Evolutionary conservation across 2,113 vertebrate genomes (phyloP).

Genomic region (Philantomba maxwellii): DNA sequence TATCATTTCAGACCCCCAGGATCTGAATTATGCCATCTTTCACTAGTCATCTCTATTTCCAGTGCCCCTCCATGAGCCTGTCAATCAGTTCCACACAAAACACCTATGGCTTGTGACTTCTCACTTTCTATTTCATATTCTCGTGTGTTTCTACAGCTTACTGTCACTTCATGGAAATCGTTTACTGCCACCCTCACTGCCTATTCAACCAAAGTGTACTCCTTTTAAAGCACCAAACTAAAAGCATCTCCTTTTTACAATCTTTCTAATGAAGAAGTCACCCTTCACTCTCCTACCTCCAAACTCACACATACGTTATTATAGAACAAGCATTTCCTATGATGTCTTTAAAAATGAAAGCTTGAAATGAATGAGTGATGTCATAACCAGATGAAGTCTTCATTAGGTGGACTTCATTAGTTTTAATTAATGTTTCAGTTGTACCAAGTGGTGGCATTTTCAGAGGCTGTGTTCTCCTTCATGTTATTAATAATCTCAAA

Average conservation of each 20-base stretch:
- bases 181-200: not conserved
- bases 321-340: not conserved
- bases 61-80: not conserved
- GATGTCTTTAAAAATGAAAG: not conserved
- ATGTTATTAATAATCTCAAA: not conserved
- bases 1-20: not conserved
- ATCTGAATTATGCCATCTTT: not conserved
- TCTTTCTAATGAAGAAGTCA: not conserved
- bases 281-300: not conserved
- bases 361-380: not conserved
- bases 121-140: too few species aligned
- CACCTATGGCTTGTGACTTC: not conserved
- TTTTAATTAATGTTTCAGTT: not conserved
- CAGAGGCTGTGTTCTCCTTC: not conserved
- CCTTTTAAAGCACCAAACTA: not conserved
- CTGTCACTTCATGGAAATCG: not conserved
- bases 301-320: not conserved
- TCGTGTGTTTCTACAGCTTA: not conserved
- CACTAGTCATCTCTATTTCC: not conserved
- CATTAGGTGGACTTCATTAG: too few species aligned
- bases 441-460: not conserved
- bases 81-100: not conserved
- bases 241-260: not conserved
- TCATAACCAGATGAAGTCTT: not conserved
- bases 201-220: not conserved